Conservation (phyloP, 2,113 vertebrate genomes). For the Corydoras sp. region DNA sequence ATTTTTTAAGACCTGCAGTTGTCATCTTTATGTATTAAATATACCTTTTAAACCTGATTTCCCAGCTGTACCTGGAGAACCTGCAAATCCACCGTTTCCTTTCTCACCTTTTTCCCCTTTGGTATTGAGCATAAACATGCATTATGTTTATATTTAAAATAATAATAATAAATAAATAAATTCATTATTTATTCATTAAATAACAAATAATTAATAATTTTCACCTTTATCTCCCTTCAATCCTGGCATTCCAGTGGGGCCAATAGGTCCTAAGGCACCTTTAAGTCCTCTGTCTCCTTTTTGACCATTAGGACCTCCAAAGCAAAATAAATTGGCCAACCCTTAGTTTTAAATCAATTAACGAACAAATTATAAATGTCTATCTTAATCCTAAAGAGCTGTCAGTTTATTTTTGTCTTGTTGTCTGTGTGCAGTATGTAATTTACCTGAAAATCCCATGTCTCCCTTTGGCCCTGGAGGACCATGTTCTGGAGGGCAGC, state of each 20-base stretch:
- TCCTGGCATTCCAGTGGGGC: slow-evolving; percentile 68
- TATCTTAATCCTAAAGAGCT: too few relatives aligned
- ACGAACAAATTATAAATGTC: background rate
- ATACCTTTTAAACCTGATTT: slow-evolving; percentile 84
- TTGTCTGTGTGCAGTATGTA: too few relatives aligned
- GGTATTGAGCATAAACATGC: background rate
- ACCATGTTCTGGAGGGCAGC: slow-evolving; percentile 73
- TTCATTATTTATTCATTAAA: background rate
- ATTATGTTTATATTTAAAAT: background rate
- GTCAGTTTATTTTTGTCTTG: too few relatives aligned
- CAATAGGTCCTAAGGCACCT: slow-evolving; percentile 66
- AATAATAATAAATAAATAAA: background rate
- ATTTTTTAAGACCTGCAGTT: background rate
- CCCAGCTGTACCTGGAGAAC: slow-evolving; percentile 77
- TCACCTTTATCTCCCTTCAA: slow-evolving; percentile 82
- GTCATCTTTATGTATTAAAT: background rate
- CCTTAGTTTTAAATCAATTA: background rate
- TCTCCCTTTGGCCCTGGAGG: slow-evolving; percentile 75
- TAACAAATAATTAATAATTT: background rate
- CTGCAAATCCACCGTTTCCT: slow-evolving; percentile 73
- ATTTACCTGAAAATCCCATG: slow-evolving; percentile 73
- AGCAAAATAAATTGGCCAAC: background rate
- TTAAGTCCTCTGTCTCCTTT: slow-evolving; percentile 68
- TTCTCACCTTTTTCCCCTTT: slow-evolving; percentile 83
- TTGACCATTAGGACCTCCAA: slow-evolving; percentile 75